Base-by-base conservation (phyloP, 2,888 invertebrate genomes). In the Sarcophaga subvicina region DNA sequence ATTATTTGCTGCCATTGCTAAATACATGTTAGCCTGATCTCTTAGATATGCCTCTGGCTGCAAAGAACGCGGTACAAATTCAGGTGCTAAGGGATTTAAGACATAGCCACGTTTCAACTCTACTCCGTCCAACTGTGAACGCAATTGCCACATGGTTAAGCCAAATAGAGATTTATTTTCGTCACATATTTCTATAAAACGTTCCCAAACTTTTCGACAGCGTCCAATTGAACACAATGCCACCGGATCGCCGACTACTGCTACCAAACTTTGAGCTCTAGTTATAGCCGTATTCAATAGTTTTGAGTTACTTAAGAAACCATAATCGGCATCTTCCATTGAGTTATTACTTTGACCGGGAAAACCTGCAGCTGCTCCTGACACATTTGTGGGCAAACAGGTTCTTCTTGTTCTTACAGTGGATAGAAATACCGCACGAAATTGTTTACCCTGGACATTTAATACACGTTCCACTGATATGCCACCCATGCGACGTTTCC, bases 381-480 rank as follows among this genome's bases (percentile, higher is more conserved):
- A 69, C 60, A 73, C 62, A 78, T 88, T 90, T 22, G 94, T 94
- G 77, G 95, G 93, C 89, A 94, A 89, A 91, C 97, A 97, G 1
- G 97, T 97, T 85, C 96, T 95, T 59, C 96, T 94, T 8, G 97
- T 97, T 78, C 96, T 95, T 37, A 94, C 94, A 0, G 97, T 97
- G 62, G 97, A 97, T 83, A 98, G 94, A 90, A 98, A 96, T 72
- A 98, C 96, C 1, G 96, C 97, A 11, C 97, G 94, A 91, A 97
- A 98, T 93, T 98, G 97, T 91, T 97, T 98, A 91, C 97, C 97
- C 94, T 97, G 97, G 0, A 97, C 97, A 93, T 97, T 97, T 14
- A 97, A 94, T 4, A 97, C 97, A 83, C 97, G 94, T 91, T 97
- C 97, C 2, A 97, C 97, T 14, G 96, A 96, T 67, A 97, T 96